These are phyloP conservation scores for Philonicus albiceps DNA, from an alignment of 2,888 invertebrate genomes.

Conservation along the genomic window DNA sequence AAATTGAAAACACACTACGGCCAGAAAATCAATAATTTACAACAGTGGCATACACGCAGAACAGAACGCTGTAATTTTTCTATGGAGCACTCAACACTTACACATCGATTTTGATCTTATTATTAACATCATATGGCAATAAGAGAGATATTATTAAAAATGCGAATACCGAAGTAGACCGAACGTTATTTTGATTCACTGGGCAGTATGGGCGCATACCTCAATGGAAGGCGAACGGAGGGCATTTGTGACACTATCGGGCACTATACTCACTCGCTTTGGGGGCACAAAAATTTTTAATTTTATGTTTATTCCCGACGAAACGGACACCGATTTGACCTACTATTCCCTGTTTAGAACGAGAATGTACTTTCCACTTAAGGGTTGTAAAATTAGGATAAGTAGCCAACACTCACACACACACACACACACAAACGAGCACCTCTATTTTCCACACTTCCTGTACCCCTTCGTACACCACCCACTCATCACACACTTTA, in stretches of 20 bases:
- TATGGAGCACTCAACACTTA: conserved; percentile 39
- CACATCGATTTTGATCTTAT: conserved; percentile 41
- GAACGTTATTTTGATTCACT: conserved; percentile 24
- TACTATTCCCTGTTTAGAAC: conserved; percentile 36
- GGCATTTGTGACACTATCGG: neutral
- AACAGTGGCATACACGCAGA: conserved; percentile 44
- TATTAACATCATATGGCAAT: conserved; percentile 41
- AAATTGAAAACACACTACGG: conserved; percentile 43
- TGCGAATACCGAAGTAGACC: neutral
- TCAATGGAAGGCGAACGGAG: conserved; percentile 13
- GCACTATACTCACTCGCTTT: neutral
- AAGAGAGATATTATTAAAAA: conserved; percentile 31
- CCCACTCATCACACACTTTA: conserved; percentile 34
- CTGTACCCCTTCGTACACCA: conserved; percentile 20
- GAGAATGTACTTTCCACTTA: conserved; percentile 40
- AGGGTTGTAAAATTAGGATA: conserved; percentile 43
- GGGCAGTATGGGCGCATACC: conserved; percentile 33
- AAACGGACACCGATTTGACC: conserved; percentile 40
- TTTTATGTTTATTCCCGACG: conserved; percentile 23
- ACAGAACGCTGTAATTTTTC: conserved; percentile 21
- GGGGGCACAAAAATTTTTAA: neutral
- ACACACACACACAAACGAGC: too few relatives aligned
- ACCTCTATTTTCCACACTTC: conserved; percentile 25
- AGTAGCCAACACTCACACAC: conserved; percentile 35
- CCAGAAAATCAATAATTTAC: conserved; percentile 48